Evolutionary conservation across 2,113 vertebrate species (phyloP), one percentile per base, ranked within the genome.

Genomic region (Microcebus lehilahytsara): DNA sequence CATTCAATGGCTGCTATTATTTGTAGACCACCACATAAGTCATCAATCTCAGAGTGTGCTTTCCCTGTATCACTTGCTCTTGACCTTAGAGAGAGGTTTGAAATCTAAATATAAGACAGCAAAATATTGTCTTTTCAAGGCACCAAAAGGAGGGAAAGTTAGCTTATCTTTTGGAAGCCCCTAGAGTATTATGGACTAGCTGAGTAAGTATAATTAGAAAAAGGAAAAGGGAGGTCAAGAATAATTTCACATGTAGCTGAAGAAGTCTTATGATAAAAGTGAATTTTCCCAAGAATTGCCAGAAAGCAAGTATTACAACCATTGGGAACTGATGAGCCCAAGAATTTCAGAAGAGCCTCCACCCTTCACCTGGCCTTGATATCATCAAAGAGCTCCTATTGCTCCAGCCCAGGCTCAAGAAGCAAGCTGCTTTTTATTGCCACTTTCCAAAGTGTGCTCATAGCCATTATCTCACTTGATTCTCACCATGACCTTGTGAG

Each of bases 171-270:
- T 96, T 85, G 95, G 58, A 93, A 93, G 40, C 71, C 87, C 32
- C 58, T 67, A 87, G 83, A 72, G 74, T 49, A 93, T 40, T 67
- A 32, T 93, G 58, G 37, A 96, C 64, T 95, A 81, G 81, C 77
- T 96, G 93, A 96, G 85, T 95, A 91, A 94, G 84, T 53, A 4
- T 89, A 97, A 96, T 93, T 97, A 94, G n/a, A 93, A 95, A 95
- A 96, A 84, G 42, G 80, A 90, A 91, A 72, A 81, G 42, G 62
- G 67, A 87, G 85, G 71, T 94, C 64, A 67, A 91, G 89, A 75
- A 95, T 97, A 96, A 91, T 89, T 91, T 92, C 89, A 74, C 40
- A 72, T 58, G 75, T 19, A 87, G 86, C 46, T 74, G 30, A 72
- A 90, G 71, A 94, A 96, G 58, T 66, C 74, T 92, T 79, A 89